phyloP scores from a whole-genome alignment of 2,888 invertebrate species.

The Eustalomyia histrio region DNA sequence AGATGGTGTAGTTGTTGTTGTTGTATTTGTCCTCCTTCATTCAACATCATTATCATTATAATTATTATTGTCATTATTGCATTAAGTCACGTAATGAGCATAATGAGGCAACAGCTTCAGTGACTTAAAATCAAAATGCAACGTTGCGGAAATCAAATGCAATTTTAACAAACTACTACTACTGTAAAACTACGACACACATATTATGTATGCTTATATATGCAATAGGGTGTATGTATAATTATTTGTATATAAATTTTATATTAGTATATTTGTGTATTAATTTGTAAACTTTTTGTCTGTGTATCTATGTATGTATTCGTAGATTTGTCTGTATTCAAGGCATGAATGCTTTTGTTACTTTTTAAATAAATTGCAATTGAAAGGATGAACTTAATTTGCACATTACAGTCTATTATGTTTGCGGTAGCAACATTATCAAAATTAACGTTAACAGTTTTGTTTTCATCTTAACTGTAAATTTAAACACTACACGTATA shows the following conservation, averaged over 20 bases:
- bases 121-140: conserved; percentile 61
- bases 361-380: conserved; percentile 35
- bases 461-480: not conserved
- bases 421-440: not conserved
- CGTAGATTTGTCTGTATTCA: conserved; percentile 35
- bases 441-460: not conserved
- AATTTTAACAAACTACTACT: conserved; percentile 42
- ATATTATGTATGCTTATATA: too few relatives aligned
- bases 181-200: not conserved
- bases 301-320: conserved; percentile 1
- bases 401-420: not conserved
- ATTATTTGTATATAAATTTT: not conserved
- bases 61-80: conserved; percentile 61
- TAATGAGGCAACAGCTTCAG: conserved; percentile 52
- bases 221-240: not conserved
- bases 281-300: not conserved
- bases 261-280: not conserved
- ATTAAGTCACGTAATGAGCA: conserved; percentile 63
- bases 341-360: conserved; percentile 43
- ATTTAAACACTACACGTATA: too few relatives aligned
- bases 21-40: conserved; percentile 44
- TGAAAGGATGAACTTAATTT: conserved; percentile 16
- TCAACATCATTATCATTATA: conserved; percentile 55
- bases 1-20: conserved; percentile 11
- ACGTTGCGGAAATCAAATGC: conserved; percentile 63